Conservation (phyloP, 2,113 vertebrate species). For the Corapipo altera region DNA sequence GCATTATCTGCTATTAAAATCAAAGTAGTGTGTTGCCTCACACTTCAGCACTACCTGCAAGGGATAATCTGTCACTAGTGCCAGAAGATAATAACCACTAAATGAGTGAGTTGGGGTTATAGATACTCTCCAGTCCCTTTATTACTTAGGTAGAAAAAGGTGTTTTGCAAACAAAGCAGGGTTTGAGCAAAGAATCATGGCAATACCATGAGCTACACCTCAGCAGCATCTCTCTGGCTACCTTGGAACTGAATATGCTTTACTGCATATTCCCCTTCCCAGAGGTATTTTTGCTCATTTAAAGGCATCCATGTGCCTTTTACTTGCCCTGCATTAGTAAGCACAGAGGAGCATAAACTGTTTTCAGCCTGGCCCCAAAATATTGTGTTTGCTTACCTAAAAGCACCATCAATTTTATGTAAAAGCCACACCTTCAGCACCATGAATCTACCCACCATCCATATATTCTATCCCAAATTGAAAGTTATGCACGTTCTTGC, state of each 20-base stretch:
- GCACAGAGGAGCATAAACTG: neutral
- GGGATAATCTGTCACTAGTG: constrained; percentile 8
- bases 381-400: neutral
- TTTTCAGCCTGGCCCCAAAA: neutral
- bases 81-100: neutral
- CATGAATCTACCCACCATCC: neutral
- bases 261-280: neutral
- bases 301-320: neutral
- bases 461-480: neutral
- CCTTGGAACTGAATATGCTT: neutral
- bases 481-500: constrained; percentile 59
- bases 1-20: constrained; percentile 10
- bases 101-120: neutral
- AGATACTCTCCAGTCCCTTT: neutral
- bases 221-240: neutral
- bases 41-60: constrained; percentile 14
- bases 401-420: neutral
- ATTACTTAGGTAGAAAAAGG: neutral
- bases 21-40: neutral
- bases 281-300: neutral
- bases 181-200: neutral
- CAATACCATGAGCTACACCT: neutral
- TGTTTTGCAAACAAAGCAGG: constrained; percentile 6
- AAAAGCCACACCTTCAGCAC: neutral
- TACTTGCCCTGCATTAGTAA: neutral